phyloP scores from a whole-genome alignment of 2,888 invertebrate genomes.

The Cryptocephalus primarius region DNA sequence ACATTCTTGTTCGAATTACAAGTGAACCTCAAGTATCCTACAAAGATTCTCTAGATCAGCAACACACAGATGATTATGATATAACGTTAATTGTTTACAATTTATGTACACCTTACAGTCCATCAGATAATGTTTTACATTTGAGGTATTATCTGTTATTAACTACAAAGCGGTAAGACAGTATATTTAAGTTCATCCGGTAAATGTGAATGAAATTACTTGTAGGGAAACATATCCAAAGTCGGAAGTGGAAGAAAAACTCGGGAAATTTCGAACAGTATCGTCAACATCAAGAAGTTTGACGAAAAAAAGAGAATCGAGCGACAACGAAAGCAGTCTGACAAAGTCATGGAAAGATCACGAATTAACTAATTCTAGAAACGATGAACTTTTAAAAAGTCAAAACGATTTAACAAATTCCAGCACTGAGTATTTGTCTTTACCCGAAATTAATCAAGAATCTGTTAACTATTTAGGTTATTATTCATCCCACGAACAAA shows the following conservation, averaged over 20 bases:
- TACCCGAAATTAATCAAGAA: constrained; percentile 43
- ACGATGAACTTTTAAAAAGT: constrained; percentile 8
- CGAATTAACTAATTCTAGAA: constrained; percentile 12
- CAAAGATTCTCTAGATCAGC: constrained; percentile 47
- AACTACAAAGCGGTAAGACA: constrained; percentile 42
- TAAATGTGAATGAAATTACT: constrained; percentile 1
- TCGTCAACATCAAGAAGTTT: constrained; percentile 29
- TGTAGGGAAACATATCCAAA: constrained; percentile 49
- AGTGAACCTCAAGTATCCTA: constrained; percentile 47
- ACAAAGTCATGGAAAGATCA: constrained; percentile 18
- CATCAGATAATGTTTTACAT: constrained; percentile 33
- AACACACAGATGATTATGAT: constrained; percentile 55
- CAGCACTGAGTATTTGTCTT: constrained; percentile 12
- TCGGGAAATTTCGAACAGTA: constrained; percentile 53
- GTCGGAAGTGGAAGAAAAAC: constrained; percentile 44
- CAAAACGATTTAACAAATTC: constrained; percentile 2
- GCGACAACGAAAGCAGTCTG: constrained; percentile 13
- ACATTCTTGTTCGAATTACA: constrained; percentile 50
- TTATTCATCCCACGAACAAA: constrained; percentile 55
- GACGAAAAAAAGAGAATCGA: constrained; percentile 18
- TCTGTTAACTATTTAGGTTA: constrained; percentile 59
- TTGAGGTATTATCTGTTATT: constrained; percentile 51
- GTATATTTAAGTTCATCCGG: background rate
- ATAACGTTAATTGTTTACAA: constrained; percentile 56
- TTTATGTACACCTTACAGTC: constrained; percentile 33